Base-by-base conservation (phyloP, 2,113 vertebrate genomes). In the Piaya cayana region DNA sequence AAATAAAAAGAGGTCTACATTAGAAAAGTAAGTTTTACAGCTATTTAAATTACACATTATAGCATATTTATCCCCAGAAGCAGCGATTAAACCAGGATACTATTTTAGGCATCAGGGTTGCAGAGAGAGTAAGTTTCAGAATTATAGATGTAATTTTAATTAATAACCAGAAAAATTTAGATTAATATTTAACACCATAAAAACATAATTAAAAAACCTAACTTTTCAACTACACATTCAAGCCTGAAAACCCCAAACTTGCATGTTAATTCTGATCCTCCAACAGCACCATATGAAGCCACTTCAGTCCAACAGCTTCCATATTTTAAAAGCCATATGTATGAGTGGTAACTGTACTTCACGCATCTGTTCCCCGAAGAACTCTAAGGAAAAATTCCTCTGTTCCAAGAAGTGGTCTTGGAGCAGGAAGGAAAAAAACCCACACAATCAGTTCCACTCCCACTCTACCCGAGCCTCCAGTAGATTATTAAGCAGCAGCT, bases 261-360 rank as follows among this genome's bases (percentile, higher is more conserved):
- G 82, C 16, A 0, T 52, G 56, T 68, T 86, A 94, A 84, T 86
- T 92, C 80, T 90, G 49, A 86, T 96, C 76, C 60, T 95, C 81
- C 92, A 95, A 72, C 65, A 92, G 93, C 75, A 84, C 93, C 95
- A 96, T 92, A 95, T 93, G 94, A 96, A 97, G 90, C 49, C 93
- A 86, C 92, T 96, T 96, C 64, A 86, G 86, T 96, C 95, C 94
- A 97, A 96, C 90, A 96, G 88, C 79, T 96, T 95, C 95, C 96
- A 95, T 95, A 95, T 96, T 96, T 97, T 88, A 75, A 81, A 81
- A 96, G 92, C 95, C 93, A 92, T 96, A 96, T 96, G 94, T 25
- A 96, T 42, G 65, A 94, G 90, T 83, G 86, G 90, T 93, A 96
- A 94, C 93, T 95, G 88, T 94, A 93, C 94, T 94, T 92, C 82